A percentile compares a stretch with the other conserved stretches of the same genome.
Conservation (phyloP, 2,888 invertebrate species). For the Sesia apiformis region DNA sequence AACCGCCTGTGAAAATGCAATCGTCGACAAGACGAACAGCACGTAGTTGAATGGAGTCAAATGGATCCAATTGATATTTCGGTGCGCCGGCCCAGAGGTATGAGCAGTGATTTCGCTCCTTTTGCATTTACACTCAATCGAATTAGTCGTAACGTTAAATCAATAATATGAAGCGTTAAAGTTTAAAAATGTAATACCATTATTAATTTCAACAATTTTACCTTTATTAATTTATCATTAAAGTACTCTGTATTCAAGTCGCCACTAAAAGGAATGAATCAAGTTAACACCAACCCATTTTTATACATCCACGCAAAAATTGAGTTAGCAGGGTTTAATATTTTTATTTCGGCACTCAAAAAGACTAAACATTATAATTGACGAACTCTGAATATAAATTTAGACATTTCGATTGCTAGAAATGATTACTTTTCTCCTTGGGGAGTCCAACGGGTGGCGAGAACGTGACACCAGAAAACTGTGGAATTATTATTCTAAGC, state of each 20-base stretch:
- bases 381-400: conserved; percentile 57
- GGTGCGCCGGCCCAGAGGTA: too few relatives aligned
- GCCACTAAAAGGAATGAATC: neutral
- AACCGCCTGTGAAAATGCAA: too few relatives aligned
- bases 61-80: too few relatives aligned
- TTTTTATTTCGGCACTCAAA: conserved; percentile 28
- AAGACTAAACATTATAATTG: conserved; percentile 51
- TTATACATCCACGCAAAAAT: neutral
- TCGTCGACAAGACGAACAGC: too few relatives aligned
- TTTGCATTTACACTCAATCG: too few relatives aligned
- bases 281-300: neutral
- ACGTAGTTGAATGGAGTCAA: too few relatives aligned
- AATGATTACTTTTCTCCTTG: conserved; percentile 63
- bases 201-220: too few relatives aligned
- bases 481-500: conserved; percentile 69
- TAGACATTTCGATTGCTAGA: conserved; percentile 55
- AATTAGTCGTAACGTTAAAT: too few relatives aligned
- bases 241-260: neutral
- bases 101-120: too few relatives aligned
- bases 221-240: too few relatives aligned
- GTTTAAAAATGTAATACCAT: too few relatives aligned
- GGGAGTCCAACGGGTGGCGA: conserved; percentile 50
- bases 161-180: too few relatives aligned
- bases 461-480: conserved; percentile 62
- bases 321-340: conserved; percentile 15